Base-by-base conservation (phyloP, 2,113 vertebrate genomes). In the Falco punctatus region DNA sequence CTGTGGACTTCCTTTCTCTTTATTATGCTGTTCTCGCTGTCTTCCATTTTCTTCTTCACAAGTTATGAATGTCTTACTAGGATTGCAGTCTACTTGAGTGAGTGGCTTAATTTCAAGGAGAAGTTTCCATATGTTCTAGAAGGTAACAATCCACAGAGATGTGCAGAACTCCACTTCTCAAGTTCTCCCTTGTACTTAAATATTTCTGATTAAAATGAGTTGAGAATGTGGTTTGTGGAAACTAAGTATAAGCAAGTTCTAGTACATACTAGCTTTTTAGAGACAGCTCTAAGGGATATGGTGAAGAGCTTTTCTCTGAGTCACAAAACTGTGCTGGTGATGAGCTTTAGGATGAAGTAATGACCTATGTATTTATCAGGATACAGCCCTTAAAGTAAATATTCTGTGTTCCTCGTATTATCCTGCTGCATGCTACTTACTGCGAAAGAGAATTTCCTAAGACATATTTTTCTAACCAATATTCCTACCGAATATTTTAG, bases 11-110 rank as follows among this genome's bases (percentile, higher is more conserved):
- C 8, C 7, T 62, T 94, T 88, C 14, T 81, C 70, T 81, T 81
- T 62, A 26, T 65, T 78, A 26, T 23, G 9, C 51, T 86, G 8
- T 74, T 83, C 52, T 48, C 10, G 1, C 44, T 64, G 9, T 83
- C 61, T 92, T 92, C 64, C 11, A n/a, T 75, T 94, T 96, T 72
- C 75, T 94, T 88, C 81, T 92, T 78, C 67, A 55, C 17, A 49
- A 79, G 32, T 57, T 62, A 35, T 0, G 14, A 30, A 57, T 65
- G 75, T 92, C 48, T 81, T 82, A 40, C 15, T 80, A 48, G 35
- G 58, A 30, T 59, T 80, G 57, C 27, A 27, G 15, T 86, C n/a
- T 88, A 14, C 32, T 91, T 74, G 51, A 84, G 61, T 49, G 40
- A 86, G 75, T n/a, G 26, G 28, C 59, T 89, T 94, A 30, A 28